Evolutionary conservation across 2,113 vertebrate genomes (phyloP).

Genomic region (Octodon degus): DNA sequence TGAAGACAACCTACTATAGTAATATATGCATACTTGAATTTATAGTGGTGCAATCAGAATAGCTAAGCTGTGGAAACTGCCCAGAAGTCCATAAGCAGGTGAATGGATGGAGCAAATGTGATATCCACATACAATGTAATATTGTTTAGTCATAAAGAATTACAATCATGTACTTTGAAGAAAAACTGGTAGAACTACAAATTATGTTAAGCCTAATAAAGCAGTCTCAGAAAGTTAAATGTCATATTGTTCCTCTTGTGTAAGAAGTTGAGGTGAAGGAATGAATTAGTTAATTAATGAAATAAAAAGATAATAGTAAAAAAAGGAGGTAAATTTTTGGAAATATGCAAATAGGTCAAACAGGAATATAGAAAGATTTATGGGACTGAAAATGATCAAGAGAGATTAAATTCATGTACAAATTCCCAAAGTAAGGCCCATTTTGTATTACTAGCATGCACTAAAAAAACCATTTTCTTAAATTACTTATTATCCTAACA

Average conservation of each 20-base stretch:
- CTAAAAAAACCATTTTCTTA: background rate
- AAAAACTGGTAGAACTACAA: background rate
- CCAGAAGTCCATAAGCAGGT: too few relatives aligned
- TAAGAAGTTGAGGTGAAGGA: background rate
- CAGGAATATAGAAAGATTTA: background rate
- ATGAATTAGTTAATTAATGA: background rate
- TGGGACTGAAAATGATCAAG: background rate
- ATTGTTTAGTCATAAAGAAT: too few relatives aligned
- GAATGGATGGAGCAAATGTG: too few relatives aligned
- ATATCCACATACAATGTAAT: too few relatives aligned
- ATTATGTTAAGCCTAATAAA: background rate
- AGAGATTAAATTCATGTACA: background rate
- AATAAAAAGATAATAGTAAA: background rate
- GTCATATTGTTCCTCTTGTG: background rate
- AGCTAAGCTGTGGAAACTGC: too few relatives aligned
- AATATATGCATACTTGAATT: too few relatives aligned
- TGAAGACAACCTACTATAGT: too few relatives aligned
- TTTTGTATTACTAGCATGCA: background rate
- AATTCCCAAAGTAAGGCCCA: background rate
- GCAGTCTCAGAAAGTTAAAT: background rate
- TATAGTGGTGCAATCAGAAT: too few relatives aligned
- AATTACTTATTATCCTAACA: background rate
- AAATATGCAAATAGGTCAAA: background rate
- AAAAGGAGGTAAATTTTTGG: background rate
- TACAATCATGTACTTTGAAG: background rate